These are phyloP conservation scores for Psittacus erithacus DNA, from an alignment of 2,113 vertebrate genomes.

Conservation along the genomic window DNA sequence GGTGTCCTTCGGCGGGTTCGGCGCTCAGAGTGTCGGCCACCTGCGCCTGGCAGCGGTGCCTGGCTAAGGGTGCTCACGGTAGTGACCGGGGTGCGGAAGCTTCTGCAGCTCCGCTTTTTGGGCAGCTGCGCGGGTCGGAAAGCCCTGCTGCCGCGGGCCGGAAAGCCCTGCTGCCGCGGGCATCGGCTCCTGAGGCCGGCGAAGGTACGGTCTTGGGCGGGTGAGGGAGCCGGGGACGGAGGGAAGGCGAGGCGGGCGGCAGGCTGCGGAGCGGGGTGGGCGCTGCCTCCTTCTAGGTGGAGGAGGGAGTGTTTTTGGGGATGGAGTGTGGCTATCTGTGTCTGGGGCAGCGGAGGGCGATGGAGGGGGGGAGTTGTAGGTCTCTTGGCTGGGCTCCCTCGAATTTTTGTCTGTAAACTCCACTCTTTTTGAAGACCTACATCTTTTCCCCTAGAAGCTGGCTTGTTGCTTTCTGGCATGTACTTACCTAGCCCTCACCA, in stretches of 20 bases:
- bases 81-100: background rate
- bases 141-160: background rate
- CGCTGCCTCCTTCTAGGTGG: background rate
- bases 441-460: background rate
- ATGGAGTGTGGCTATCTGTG: background rate
- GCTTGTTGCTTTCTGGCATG: conserved; percentile 45
- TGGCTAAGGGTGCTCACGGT: background rate
- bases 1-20: conserved; percentile 48
- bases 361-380: too few relatives aligned
- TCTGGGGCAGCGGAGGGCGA: background rate
- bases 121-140: background rate
- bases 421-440: conserved; percentile 18
- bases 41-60: conserved; percentile 66
- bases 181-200: background rate
- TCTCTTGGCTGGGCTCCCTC: background rate
- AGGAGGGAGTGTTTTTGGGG: background rate
- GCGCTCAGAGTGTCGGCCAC: conserved; percentile 68
- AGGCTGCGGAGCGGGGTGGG: background rate
- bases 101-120: background rate
- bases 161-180: background rate
- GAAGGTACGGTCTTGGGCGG: conserved; percentile 3
- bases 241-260: background rate
- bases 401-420: background rate
- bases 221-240: background rate
- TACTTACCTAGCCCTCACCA: conserved; percentile 15